Percentiles rank a stretch among this genome's conserved stretches.
phyloP scores from a whole-genome alignment of 35 echinoderm and acorn worm genomes.

The Anneissia japonica region DNA sequence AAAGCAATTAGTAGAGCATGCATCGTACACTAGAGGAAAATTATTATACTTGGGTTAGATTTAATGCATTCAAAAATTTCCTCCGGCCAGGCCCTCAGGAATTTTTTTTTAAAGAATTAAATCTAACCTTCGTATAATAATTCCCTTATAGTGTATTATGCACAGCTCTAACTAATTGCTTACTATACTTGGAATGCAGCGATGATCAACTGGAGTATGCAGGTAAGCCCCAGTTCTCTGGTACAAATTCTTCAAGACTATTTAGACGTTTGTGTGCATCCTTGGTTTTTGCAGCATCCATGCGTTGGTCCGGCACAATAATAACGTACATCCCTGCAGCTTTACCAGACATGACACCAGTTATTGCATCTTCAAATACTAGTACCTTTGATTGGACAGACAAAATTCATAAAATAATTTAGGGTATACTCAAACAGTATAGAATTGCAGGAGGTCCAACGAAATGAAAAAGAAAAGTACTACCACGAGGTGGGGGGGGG shows the following conservation, averaged over 20 bases:
- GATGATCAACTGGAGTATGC: constrained; percentile 18
- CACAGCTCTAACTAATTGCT: too few species aligned
- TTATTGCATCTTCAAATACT: constrained; percentile 84
- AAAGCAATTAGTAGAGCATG: too few species aligned
- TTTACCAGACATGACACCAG: constrained; percentile 51
- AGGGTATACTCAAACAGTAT: background rate
- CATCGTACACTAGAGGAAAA: too few species aligned
- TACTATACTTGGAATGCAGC: too few species aligned
- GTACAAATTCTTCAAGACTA: constrained; percentile 54
- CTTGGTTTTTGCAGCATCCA: constrained; percentile 32
- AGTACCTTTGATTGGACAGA: constrained; percentile 49
- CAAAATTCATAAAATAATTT: background rate
- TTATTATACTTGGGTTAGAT: too few species aligned
- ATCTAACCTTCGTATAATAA: too few species aligned
- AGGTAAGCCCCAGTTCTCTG: constrained; percentile 86
- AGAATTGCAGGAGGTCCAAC: background rate
- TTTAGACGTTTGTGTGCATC: constrained; percentile 49
- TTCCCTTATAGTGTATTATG: too few species aligned
- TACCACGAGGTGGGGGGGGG: background rate
- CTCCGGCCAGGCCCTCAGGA: too few species aligned
- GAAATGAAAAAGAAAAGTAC: background rate
- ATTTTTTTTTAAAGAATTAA: too few species aligned
- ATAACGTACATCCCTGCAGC: constrained; percentile 83
- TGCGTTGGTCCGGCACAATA: constrained; percentile 68
- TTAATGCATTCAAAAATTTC: too few species aligned